Evolutionary conservation across 1,140 invertebrate genomes (phyloP), one percentile per base, ranked within the genome.

Genomic region (Mylabris phalerata): DNA sequence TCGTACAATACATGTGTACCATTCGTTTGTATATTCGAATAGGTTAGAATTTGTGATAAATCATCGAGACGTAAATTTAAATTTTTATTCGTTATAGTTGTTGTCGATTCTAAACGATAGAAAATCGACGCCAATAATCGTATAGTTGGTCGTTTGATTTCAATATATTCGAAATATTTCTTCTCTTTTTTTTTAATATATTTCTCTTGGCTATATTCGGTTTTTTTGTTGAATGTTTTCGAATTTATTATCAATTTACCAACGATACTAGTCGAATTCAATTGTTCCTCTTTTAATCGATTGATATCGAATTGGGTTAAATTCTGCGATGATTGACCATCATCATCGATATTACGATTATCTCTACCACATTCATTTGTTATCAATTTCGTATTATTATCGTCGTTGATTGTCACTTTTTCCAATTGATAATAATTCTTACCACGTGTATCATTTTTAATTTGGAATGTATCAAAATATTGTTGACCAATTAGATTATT

Each of bases 161-260:
- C 84, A 13, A 93, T 74, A 68, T 83, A 88, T 65, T 89, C 86
- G 71, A 83, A 88, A 74, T 95, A 95, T 72, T 95, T 95, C 61
- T 87, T 88, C 65, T 92, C 88, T 73, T 98, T 98, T 71, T 97
- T 97, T 48, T 86, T 89, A 5, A 98, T 80, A 73, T 97, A 98
- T 73, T 98, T 98, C 65, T 93, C 88, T 74, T 97, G 92, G 0
- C 93, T 90, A 73, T 87, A 97, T 67, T 90, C 90, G 1, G 93
- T 97, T 79, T 95, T 96, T 32, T 81, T 79, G 26, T 82, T 79
- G 74, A 92, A 93, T 7, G 92, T 93, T 58, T 84, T 86, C 43
- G 93, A 97, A 71, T 95, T 95, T 60, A 87, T 87, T 42, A 97
- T 87, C 3, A 98, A 77, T 45, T 87, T 86, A 55, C 84, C 87